Evolutionary conservation across 2,113 vertebrate genomes (phyloP), one percentile per base, ranked within the genome.

Genomic region (Triplophysa siluroides): DNA sequence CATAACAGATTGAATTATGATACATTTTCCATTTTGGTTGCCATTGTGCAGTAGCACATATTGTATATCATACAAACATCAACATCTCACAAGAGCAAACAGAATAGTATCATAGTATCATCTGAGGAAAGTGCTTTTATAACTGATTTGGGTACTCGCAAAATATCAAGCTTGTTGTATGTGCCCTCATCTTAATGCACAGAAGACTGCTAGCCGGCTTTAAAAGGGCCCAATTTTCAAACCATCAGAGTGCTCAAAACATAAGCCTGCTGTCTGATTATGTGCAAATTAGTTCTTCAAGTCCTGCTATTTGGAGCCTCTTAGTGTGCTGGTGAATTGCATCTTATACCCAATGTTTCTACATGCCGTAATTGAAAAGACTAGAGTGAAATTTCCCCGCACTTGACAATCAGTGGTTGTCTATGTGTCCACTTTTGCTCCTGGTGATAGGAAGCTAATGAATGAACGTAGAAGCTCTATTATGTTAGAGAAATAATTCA

Each of bases 261-360:
- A 50, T 29, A 68, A 12, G n/a, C 38, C 68, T 12, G 26, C 45
- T 38, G 58, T 75, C 63, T 75, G 70, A 78, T 83, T 79, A 58
- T 54, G 75, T 45, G 43, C 21, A 76, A 79, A 75, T 78, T 52
- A 74, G 81, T 47, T 65, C 26, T 78, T 70, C 41, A 21, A 50
- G 64, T 58, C 76, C 24, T 3, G 33, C 16, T 23, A 79, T 29
- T 63, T n/a, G 16, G 47, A 61, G 61, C 12, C 8, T 41, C 29
- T 26, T 52, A 23, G 9, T 52, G 63, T 19, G 3, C 5, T 26
- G 47, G 18, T 66, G 62, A 74, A 54, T 33, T 56, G 62, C 26
- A 72, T 72, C 19, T 65, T 50, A 38, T 38, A 72, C 38, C 18
- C 56, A 62, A 24, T 26, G 45, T 70, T 70, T 70, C 18, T 71